Conservation (phyloP, 2,797 vertebrate species). For the Neosilurus mollespiculum region DNA sequence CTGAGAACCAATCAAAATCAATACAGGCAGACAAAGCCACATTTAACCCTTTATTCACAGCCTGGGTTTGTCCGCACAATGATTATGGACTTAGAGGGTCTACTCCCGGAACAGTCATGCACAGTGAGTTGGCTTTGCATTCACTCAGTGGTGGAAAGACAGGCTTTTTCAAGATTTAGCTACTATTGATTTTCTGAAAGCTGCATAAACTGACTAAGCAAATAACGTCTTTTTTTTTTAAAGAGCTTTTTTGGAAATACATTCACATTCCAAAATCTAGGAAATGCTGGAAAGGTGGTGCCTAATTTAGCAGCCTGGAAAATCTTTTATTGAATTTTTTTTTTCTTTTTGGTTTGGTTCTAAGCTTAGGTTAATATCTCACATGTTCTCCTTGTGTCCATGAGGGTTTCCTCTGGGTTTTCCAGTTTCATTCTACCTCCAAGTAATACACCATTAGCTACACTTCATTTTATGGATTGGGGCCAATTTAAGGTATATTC, state of each 20-base stretch:
- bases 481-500: not conserved
- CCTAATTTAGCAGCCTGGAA: not conserved
- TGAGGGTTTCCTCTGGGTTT: not conserved
- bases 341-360: not conserved
- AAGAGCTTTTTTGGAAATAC: not conserved
- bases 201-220: conserved; percentile 2
- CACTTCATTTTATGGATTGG: not conserved
- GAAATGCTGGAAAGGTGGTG: not conserved
- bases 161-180: conserved; percentile 12
- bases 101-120: conserved; percentile 14
- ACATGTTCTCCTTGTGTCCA: not conserved
- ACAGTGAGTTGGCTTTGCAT: conserved; percentile 14
- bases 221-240: not conserved
- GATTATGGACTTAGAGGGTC: conserved; percentile 28
- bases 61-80: conserved; percentile 16
- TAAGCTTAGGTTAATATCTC: not conserved
- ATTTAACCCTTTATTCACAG: conserved; percentile 53
- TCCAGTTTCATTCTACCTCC: not conserved
- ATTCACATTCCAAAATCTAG: not conserved
- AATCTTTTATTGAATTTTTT: no score
- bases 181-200: conserved; percentile 31
- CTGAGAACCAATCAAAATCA: conserved; percentile 66
- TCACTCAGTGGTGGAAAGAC: conserved; percentile 10
- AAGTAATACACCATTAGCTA: not conserved
- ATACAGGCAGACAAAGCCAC: conserved; percentile 58